Conservation (phyloP, 2,797 vertebrate genomes). For the Margarornis squamiger region DNA sequence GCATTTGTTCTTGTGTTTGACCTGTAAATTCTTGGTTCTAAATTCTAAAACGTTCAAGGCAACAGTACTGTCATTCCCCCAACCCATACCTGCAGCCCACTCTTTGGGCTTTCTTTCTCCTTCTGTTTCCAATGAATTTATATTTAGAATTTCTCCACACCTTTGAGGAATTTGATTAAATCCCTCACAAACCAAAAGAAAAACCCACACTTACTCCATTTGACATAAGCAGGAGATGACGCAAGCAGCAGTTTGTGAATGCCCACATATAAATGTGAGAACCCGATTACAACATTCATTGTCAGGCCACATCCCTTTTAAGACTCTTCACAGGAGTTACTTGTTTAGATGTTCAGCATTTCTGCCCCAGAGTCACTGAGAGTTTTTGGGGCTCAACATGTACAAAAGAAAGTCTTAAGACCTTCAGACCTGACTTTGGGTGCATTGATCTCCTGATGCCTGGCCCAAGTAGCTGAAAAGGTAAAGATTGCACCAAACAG, state of each 20-base stretch:
- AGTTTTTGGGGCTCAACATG: neutral
- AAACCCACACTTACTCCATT: neutral
- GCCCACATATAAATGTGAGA: neutral
- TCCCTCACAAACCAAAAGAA: neutral
- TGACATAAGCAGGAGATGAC: neutral
- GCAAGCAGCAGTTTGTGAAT: neutral
- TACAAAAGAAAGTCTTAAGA: neutral
- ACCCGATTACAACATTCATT: neutral
- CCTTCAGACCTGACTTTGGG: neutral
- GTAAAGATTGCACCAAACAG: neutral
- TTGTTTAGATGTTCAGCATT: neutral
- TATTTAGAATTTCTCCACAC: neutral
- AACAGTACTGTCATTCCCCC: neutral
- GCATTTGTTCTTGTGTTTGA: neutral
- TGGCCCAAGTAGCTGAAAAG: neutral
- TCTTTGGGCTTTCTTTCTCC: neutral
- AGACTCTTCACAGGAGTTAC: neutral
- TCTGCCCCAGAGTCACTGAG: neutral
- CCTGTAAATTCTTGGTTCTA: neutral
- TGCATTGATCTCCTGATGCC: neutral
- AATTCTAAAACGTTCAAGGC: neutral
- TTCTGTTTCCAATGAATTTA: neutral
- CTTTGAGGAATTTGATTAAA: neutral
- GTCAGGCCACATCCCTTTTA: neutral
- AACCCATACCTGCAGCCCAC: neutral